phyloP scores from a whole-genome alignment of 2,888 invertebrate genomes.

The Mystacides longicornis region DNA sequence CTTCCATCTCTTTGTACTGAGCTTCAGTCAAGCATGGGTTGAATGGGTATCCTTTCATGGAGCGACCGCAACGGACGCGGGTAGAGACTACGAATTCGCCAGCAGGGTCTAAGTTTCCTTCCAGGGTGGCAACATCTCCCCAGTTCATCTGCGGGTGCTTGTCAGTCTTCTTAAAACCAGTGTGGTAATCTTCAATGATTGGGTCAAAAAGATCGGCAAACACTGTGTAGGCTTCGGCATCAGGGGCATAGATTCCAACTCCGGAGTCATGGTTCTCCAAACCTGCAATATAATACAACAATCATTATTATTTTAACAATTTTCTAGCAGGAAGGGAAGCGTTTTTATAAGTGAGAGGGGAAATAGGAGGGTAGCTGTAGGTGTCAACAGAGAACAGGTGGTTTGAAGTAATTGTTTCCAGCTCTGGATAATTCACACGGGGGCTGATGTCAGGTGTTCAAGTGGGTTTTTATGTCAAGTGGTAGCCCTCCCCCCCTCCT shows the following conservation, averaged over 20 bases:
- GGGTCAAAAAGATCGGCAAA: constrained; percentile 94
- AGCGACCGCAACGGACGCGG: constrained; percentile 93
- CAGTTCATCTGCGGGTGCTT: constrained; percentile 92
- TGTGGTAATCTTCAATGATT: constrained; percentile 96
- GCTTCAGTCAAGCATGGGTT: constrained; percentile 95
- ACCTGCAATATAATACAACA: constrained; percentile 49
- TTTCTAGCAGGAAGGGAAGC: too few relatives aligned
- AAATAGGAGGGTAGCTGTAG: not conserved
- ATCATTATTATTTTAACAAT: not conserved
- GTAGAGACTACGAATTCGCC: constrained; percentile 90
- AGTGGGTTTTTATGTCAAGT: not conserved
- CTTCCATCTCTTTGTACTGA: constrained; percentile 97
- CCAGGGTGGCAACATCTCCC: constrained; percentile 84
- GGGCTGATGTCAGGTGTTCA: not conserved
- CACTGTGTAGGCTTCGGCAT: constrained; percentile 89
- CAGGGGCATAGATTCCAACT: constrained; percentile 95
- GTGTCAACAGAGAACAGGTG: not conserved
- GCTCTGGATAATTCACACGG: not conserved
- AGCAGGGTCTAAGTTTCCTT: constrained; percentile 88
- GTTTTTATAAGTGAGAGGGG: too few relatives aligned
- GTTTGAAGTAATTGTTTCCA: too few relatives aligned
- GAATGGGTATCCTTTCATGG: constrained; percentile 92
- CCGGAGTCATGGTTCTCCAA: constrained; percentile 94
- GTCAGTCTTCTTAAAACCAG: constrained; percentile 89
- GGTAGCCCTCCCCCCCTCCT: not conserved